These are phyloP conservation scores for Hippoglossus stenolepis DNA, from an alignment of 2,113 vertebrate genomes.

Conservation along the genomic window DNA sequence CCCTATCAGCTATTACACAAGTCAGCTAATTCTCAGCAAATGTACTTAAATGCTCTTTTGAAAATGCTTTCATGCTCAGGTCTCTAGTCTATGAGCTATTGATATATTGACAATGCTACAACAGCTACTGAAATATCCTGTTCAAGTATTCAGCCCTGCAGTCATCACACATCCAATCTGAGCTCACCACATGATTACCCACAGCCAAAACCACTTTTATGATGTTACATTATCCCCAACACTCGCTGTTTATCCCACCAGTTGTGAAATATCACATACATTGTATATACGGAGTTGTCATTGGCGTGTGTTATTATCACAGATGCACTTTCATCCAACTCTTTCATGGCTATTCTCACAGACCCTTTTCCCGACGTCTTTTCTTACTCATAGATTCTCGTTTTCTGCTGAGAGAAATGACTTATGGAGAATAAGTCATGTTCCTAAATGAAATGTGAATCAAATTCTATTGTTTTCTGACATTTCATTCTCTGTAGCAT, in stretches of 20 bases:
- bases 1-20: slow-evolving; percentile 85
- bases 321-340: slow-evolving; percentile 19
- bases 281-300: slow-evolving; percentile 25
- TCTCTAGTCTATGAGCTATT: slow-evolving; percentile 82
- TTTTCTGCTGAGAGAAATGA: not conserved
- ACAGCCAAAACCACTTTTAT: slow-evolving; percentile 81
- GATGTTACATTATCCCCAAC: slow-evolving; percentile 72
- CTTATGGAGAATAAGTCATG: slow-evolving; percentile 4
- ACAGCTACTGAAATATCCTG: slow-evolving; percentile 84
- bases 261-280: slow-evolving; percentile 44
- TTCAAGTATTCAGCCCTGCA: slow-evolving; percentile 85
- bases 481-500: not conserved
- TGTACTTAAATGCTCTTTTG: slow-evolving; percentile 85
- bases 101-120: slow-evolving; percentile 85
- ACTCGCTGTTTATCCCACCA: slow-evolving; percentile 63
- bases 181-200: slow-evolving; percentile 73
- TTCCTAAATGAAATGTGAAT: slow-evolving; percentile 31
- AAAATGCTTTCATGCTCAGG: slow-evolving; percentile 81
- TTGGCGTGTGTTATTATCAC: slow-evolving; percentile 41
- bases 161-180: slow-evolving; percentile 77
- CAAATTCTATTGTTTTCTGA: not conserved
- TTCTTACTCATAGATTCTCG: not conserved
- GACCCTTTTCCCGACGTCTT: not conserved
- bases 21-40: slow-evolving; percentile 86
- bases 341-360: slow-evolving; percentile 17